phyloP scores from a whole-genome alignment of 2,113 vertebrate genomes.

The Nothobranchius kuhntae region DNA sequence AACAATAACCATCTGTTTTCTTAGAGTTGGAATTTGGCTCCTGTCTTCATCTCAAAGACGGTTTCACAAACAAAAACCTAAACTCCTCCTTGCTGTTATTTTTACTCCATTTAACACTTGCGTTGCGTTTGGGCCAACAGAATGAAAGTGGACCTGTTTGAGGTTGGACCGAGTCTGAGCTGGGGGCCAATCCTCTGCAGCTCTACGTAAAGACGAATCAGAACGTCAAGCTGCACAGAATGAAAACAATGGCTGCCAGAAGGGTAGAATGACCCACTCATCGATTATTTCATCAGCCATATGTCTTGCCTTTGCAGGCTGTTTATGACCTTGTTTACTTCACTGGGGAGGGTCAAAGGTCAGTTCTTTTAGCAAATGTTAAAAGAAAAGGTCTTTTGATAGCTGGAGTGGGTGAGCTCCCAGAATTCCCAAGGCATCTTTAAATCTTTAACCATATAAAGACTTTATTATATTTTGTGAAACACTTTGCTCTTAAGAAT shows the following conservation, averaged over 20 bases:
- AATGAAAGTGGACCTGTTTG: background rate
- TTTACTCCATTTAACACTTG: constrained; percentile 4
- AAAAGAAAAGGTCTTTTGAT: constrained; percentile 64
- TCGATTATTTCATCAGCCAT: constrained; percentile 49
- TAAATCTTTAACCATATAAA: too few relatives aligned
- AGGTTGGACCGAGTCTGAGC: background rate
- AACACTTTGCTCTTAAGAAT: too few relatives aligned
- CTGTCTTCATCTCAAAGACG: background rate
- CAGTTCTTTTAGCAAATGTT: constrained; percentile 57
- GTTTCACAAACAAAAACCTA: constrained; percentile 3
- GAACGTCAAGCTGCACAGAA: constrained; percentile 9
- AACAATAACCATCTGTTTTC: constrained; percentile 62
- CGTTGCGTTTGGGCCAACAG: background rate
- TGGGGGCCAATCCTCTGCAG: background rate
- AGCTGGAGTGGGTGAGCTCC: constrained; percentile 23
- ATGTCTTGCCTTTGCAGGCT: constrained; percentile 35
- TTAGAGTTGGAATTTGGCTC: constrained; percentile 16
- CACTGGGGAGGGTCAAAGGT: constrained; percentile 41
- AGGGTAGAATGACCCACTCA: constrained; percentile 34
- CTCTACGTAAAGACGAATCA: constrained; percentile 4
- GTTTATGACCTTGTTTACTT: constrained; percentile 25
- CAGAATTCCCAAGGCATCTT: constrained; percentile 19
- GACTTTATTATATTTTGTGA: too few relatives aligned
- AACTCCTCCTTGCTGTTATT: constrained; percentile 3
- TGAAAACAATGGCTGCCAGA: constrained; percentile 15